Evolutionary conservation across 2,113 vertebrate genomes (phyloP).

Genomic region (Pluvialis apricaria): DNA sequence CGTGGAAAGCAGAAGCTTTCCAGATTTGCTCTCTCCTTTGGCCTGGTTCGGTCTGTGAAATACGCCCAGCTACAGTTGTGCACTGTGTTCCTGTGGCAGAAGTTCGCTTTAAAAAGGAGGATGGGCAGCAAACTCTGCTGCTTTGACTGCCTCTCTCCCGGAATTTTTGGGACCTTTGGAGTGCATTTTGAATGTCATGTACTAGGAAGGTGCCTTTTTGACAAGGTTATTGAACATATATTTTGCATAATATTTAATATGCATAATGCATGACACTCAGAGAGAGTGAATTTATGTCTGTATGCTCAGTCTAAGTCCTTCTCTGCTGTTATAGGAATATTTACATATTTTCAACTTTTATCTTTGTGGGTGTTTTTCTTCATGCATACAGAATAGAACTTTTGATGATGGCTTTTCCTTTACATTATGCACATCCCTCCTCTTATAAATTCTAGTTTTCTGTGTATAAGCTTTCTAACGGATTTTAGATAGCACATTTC

Average conservation of each 20-base stretch:
- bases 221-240: neutral
- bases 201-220: neutral
- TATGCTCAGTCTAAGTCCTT: neutral
- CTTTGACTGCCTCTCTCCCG: neutral
- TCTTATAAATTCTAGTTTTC: neutral
- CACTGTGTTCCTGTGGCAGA: neutral
- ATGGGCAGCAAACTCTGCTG: neutral
- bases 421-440: neutral
- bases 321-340: neutral
- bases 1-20: constrained; percentile 54
- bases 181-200: neutral
- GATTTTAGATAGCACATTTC: neutral
- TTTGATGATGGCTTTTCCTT: neutral
- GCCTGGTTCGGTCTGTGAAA: constrained; percentile 12
- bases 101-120: neutral
- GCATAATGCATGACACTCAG: neutral
- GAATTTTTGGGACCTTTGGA: neutral
- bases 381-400: neutral
- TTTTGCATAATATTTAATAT: neutral
- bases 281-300: neutral
- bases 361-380: neutral
- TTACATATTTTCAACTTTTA: neutral
- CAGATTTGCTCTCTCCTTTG: constrained; percentile 43
- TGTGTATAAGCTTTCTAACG: neutral
- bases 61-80: neutral